Evolutionary conservation across 37 sponge, comb jelly and placozoan species (phyloP), one percentile per base, ranked within the genome.

Genomic region (Chondrilla cf. caribensis): DNA sequence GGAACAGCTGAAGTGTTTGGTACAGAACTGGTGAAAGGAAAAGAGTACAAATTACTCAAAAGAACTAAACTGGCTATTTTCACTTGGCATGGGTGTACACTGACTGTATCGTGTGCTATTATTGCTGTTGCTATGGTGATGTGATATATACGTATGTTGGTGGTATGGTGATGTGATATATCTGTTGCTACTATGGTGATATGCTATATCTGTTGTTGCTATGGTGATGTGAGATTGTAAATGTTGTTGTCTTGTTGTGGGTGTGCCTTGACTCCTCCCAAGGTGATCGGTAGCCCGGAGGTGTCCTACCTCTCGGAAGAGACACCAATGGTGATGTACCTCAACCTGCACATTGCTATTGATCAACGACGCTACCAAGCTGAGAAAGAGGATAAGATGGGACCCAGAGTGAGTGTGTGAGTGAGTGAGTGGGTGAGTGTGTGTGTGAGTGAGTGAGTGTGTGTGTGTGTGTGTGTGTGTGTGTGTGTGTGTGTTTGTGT

Each of bases 1-100:
- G 98, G 98, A 2, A 84, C 66, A 9, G 98, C 94, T 24, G 98
- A 97, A 79, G 88, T 97, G 58, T 97, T 97, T 89, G 98, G 98
- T 0, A 86, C 95, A 31, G 98, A 97, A 73, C 64, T 97, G 43
- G 88, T 88, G 26, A 85, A 80, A 81, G 88, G 79, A 73, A 88
- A 88, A 51, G 78, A 47, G 37, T 93, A 92, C 80, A 77, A 73
- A 25, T 42, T 97, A 14, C 60, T 65, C 36, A 39, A 62, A 14
- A 70, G 87, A 21, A 32, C 89, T 25, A 95, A 90, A 59, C 65
- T 95, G 17, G 95, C 98, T 26, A 60, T 97, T 19, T 97, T 93
- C 70, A 93, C 98, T 24, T 95, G 96, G 96, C 79, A 90, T 66
- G 86, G 87, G 76, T 92, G 92, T 58, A 88, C 86, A 6, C 0